Percentiles rank a stretch among this genome's conserved stretches.
Conservation (phyloP, 2,888 invertebrate species). For the Trissolcus japonicus region DNA sequence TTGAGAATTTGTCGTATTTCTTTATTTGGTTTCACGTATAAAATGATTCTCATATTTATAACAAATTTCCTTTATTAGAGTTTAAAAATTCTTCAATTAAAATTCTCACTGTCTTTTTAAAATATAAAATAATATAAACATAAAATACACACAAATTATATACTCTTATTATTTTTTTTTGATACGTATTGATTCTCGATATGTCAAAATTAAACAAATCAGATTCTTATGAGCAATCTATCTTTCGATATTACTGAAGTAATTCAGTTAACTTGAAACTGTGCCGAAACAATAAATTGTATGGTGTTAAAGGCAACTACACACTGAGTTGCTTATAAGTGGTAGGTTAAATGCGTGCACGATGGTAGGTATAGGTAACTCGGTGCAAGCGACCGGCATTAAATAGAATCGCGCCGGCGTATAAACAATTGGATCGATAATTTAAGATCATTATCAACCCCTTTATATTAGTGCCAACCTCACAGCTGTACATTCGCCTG, state of each 20-base stretch:
- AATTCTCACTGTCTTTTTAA: no score
- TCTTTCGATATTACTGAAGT: constrained; percentile 68
- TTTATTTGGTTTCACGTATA: no score
- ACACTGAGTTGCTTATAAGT: constrained; percentile 58
- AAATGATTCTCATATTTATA: no score
- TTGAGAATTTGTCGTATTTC: background rate
- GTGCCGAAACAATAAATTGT: constrained; percentile 71
- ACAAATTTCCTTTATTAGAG: no score
- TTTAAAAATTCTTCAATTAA: no score
- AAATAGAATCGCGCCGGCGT: constrained; percentile 73
- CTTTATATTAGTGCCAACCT: constrained; percentile 71
- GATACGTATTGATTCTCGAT: background rate
- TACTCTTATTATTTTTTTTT: no score
- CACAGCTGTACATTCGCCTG: constrained; percentile 67
- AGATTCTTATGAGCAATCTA: constrained; percentile 58
- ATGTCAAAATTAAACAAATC: constrained; percentile 66
- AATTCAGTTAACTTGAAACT: constrained; percentile 72
- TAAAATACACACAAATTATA: no score
- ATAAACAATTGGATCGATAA: constrained; percentile 76
- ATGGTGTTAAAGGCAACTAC: constrained; percentile 59
- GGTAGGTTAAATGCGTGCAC: constrained; percentile 58
- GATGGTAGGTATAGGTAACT: constrained; percentile 57
- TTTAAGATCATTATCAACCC: constrained; percentile 75
- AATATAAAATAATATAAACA: no score
- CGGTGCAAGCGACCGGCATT: constrained; percentile 66